phyloP scores from a whole-genome alignment of 1,140 invertebrate genomes.

The Drosophila pallidifrons region DNA sequence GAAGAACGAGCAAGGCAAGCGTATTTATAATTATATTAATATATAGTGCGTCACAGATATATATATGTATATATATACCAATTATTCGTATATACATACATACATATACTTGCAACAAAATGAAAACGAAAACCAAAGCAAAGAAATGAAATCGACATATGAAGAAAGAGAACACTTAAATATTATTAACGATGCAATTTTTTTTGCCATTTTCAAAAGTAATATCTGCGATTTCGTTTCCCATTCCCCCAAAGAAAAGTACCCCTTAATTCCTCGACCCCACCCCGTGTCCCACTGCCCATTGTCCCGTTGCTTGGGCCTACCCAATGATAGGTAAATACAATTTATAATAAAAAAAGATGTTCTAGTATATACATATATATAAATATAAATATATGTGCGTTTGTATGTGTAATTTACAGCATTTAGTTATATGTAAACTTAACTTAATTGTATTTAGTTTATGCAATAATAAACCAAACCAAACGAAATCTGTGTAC shows the following conservation, averaged over 20 bases:
- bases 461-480: conserved; percentile 54
- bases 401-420: conserved; percentile 71
- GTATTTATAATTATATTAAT: conserved; percentile 47
- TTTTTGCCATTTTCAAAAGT: conserved; percentile 23
- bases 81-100: conserved; percentile 8
- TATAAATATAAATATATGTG: conserved; percentile 44
- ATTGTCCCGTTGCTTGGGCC: conserved; percentile 51
- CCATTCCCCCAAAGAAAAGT: not conserved
- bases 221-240: conserved; percentile 16
- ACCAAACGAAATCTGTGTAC: conserved; percentile 43
- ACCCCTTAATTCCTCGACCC: conserved; percentile 2
- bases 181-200: conserved; percentile 18
- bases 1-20: conserved; percentile 36
- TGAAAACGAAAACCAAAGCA: not conserved
- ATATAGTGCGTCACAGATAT: conserved; percentile 20
- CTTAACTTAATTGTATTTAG: conserved; percentile 57
- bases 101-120: conserved; percentile 11
- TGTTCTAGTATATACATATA: conserved; percentile 53
- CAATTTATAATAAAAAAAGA: conserved; percentile 54
- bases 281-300: conserved; percentile 21
- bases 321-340: conserved; percentile 63
- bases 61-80: conserved; percentile 11
- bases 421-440: conserved; percentile 57
- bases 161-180: conserved; percentile 15
- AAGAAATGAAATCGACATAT: conserved; percentile 19